Percentiles rank a stretch among this genome's conserved stretches.
Evolutionary conservation across 2,797 vertebrate species (phyloP).

Genomic region (Sorex maritimensis): DNA sequence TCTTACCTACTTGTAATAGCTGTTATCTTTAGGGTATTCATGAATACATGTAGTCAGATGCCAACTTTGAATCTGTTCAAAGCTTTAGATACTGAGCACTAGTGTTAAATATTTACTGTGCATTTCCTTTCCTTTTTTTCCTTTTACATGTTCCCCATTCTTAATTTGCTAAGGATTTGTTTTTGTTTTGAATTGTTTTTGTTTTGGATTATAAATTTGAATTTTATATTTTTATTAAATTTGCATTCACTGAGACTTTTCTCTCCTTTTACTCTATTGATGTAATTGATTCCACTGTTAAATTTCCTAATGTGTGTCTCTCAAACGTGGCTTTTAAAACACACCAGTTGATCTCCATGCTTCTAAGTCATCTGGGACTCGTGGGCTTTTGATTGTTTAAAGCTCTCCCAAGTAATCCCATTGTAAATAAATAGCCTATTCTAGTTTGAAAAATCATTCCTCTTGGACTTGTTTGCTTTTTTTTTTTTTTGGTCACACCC

Average conservation of each 20-base stretch:
- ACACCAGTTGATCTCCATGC: not conserved
- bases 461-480: not conserved
- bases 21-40: not conserved
- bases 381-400: not conserved
- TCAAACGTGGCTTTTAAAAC: slow-evolving; percentile 18
- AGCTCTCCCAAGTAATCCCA: not conserved
- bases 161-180: slow-evolving; percentile 49
- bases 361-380: not conserved
- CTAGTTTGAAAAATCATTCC: not conserved
- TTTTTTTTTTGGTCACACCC: too few relatives aligned
- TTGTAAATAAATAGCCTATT: not conserved
- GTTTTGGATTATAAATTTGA: not conserved
- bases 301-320: slow-evolving; percentile 16
- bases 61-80: not conserved
- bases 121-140: slow-evolving; percentile 35
- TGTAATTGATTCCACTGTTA: slow-evolving; percentile 31
- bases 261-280: not conserved
- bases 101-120: not conserved
- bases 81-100: not conserved
- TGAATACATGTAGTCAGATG: not conserved
- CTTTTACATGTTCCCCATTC: slow-evolving; percentile 35
- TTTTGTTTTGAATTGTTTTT: slow-evolving; percentile 56
- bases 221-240: slow-evolving; percentile 19
- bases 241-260: not conserved
- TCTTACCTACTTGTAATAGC: slow-evolving; percentile 36